Evolutionary conservation across 1,140 invertebrate genomes (phyloP).

Genomic region (Acyrthosiphon pisum): DNA sequence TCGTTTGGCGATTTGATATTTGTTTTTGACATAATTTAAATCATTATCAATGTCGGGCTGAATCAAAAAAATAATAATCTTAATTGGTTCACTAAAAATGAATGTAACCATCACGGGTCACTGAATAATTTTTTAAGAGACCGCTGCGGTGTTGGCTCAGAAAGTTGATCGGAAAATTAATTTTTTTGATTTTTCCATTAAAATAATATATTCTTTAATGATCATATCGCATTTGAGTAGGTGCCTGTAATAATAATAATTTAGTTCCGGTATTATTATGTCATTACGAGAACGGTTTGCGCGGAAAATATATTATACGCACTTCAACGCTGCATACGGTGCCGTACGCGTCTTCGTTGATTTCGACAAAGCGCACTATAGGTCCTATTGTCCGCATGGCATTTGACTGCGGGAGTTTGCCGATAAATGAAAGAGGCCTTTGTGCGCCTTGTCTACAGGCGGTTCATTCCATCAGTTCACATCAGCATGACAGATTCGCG

Average conservation of each 20-base stretch:
- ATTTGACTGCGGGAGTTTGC: slow-evolving; percentile 51
- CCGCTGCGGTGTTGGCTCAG: background rate
- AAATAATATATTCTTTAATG: background rate
- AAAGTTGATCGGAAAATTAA: background rate
- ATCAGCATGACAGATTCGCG: slow-evolving; percentile 55
- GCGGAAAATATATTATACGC: background rate
- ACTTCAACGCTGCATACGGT: background rate
- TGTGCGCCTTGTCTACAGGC: slow-evolving; percentile 53
- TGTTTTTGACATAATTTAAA: background rate
- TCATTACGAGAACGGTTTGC: background rate
- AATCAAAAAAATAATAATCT: background rate
- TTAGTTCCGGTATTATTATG: background rate
- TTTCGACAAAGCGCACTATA: slow-evolving; percentile 33
- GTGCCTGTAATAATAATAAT: background rate
- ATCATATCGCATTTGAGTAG: background rate
- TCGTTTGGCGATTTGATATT: background rate
- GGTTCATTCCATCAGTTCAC: slow-evolving; percentile 56
- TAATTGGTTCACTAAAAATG: background rate
- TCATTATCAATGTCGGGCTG: background rate
- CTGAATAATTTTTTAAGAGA: too few species aligned
- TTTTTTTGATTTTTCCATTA: background rate
- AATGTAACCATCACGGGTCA: background rate
- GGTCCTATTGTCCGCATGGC: slow-evolving; percentile 29
- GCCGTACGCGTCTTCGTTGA: slow-evolving; percentile 4
- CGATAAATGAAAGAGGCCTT: slow-evolving; percentile 41